phyloP scores from a whole-genome alignment of 2,888 invertebrate species.

The Thera obeliscata region DNA sequence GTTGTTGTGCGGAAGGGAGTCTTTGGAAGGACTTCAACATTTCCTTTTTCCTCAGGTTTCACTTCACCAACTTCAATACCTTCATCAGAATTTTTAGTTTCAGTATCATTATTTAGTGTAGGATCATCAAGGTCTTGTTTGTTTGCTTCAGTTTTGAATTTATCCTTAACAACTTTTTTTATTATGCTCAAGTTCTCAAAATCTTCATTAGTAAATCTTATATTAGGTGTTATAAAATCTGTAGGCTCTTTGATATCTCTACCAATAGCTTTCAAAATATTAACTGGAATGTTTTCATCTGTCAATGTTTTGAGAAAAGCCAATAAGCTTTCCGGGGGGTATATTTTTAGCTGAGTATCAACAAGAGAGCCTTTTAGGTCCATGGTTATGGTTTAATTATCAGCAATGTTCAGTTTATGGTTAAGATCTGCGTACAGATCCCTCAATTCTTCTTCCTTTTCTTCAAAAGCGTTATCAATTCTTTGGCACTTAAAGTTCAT shows the following conservation, averaged over 20 bases:
- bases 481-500: constrained; percentile 90
- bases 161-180: constrained; percentile 43
- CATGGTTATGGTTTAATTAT: constrained; percentile 65
- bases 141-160: constrained; percentile 25
- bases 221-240: constrained; percentile 42
- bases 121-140: constrained; percentile 29
- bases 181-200: constrained; percentile 61
- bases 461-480: constrained; percentile 90
- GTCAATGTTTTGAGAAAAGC: constrained; percentile 81
- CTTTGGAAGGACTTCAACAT: constrained; percentile 42
- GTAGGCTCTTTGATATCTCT: constrained; percentile 41
- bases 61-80: constrained; percentile 15
- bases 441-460: constrained; percentile 90
- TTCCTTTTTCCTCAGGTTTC: constrained; percentile 20
- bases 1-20: constrained; percentile 61
- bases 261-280: constrained; percentile 70
- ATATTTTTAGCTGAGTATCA: constrained; percentile 86
- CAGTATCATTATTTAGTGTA: constrained; percentile 28
- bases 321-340: constrained; percentile 84
- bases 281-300: constrained; percentile 77
- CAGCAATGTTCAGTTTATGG: constrained; percentile 87
- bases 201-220: constrained; percentile 57
- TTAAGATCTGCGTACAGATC: constrained; percentile 91
- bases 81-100: constrained; percentile 30
- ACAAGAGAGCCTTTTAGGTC: constrained; percentile 85